These are phyloP conservation scores for Drosophila melanica DNA, from an alignment of 1,140 invertebrate genomes.

Conservation along the genomic window DNA sequence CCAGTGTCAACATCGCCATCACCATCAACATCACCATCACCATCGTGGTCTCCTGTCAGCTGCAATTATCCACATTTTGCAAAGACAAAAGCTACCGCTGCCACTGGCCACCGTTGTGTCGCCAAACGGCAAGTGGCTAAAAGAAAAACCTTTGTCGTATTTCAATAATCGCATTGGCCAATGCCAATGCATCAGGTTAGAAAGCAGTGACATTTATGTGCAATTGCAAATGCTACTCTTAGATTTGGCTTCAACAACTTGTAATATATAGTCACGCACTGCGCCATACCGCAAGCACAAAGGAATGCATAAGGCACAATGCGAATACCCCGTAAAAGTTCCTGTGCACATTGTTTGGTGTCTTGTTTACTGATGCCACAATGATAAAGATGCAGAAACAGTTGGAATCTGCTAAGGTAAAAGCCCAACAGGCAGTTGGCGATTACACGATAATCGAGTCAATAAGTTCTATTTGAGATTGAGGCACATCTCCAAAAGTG, in stretches of 20 bases:
- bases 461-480: too few species aligned
- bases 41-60: constrained; percentile 49
- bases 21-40: not conserved
- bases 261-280: constrained; percentile 56
- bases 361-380: not conserved
- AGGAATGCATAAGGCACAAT: constrained; percentile 11
- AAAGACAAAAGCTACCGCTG: constrained; percentile 46
- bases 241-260: constrained; percentile 62
- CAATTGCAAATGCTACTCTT: constrained; percentile 26
- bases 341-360: not conserved
- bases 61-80: constrained; percentile 77
- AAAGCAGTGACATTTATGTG: constrained; percentile 76
- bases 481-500: too few species aligned
- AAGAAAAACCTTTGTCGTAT: constrained; percentile 72
- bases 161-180: constrained; percentile 68
- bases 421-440: too few species aligned
- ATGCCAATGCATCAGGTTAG: constrained; percentile 52
- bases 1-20: constrained; percentile 35
- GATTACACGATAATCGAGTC: too few species aligned
- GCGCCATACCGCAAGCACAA: constrained; percentile 3
- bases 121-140: constrained; percentile 39
- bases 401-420: too few species aligned
- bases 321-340: constrained; percentile 12
- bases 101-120: constrained; percentile 55
- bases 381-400: not conserved